These are phyloP conservation scores for cattle (Bos taurus) DNA, from an alignment of 2,113 vertebrate species.

Conservation along the genomic window ARS-UCD2.0 NC_037351.1:5639001-5639500, in stretches of 20 bases:
- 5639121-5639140: background rate
- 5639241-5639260: background rate
- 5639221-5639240: background rate
- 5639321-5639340: background rate
- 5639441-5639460: background rate
- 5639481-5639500: background rate
- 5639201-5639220: background rate
- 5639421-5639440: background rate
- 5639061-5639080: background rate
- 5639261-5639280: background rate
- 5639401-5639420: background rate
- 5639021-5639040: background rate
- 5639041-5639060: rapidly evolving
- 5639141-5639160: rapidly evolving
- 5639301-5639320: background rate
- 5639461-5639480: no score
- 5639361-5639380: background rate
- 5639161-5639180: background rate
- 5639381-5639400: background rate
- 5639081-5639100: no score
- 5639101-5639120: background rate
- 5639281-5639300: background rate
- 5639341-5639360: background rate
- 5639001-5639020: background rate
- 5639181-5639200: background rate